These are phyloP conservation scores for Oscheius sp. DNA, from an alignment of 2,888 invertebrate species.

Conservation along the genomic window DNA sequence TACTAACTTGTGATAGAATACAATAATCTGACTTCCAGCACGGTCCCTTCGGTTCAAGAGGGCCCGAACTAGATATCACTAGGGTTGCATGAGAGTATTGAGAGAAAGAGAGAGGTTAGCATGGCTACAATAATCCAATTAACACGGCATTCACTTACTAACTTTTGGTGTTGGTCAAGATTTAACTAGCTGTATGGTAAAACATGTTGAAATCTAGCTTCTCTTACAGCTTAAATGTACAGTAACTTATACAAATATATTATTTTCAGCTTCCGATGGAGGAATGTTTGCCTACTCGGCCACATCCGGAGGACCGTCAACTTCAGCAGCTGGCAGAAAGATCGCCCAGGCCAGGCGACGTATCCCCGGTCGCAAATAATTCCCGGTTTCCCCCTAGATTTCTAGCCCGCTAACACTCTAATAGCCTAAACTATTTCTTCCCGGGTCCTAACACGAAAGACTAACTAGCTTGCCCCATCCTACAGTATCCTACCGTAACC, in stretches of 20 bases:
- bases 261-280: neutral
- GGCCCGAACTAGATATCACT: neutral
- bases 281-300: slow-evolving; percentile 18
- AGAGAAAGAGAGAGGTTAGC: too few relatives aligned
- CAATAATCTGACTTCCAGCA: neutral
- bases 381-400: neutral
- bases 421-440: neutral
- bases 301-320: neutral
- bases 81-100: too few relatives aligned
- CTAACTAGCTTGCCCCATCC: slow-evolving; percentile 6
- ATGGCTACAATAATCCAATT: too few relatives aligned
- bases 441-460: slow-evolving; percentile 1
- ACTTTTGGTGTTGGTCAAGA: neutral
- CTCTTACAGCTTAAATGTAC: neutral
- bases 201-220: too few relatives aligned
- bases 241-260: neutral
- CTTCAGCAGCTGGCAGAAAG: slow-evolving; percentile 10
- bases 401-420: neutral
- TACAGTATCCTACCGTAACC: neutral
- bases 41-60: neutral
- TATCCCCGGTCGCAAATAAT: slow-evolving; percentile 7
- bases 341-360: slow-evolving; percentile 22
- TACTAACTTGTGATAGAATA: neutral
- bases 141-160: neutral
- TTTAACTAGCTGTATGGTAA: too few relatives aligned